A percentile compares a stretch with the other conserved stretches of the same genome.
phyloP scores from a whole-genome alignment of 2,797 vertebrate species.

The Galagoides demidoff region DNA sequence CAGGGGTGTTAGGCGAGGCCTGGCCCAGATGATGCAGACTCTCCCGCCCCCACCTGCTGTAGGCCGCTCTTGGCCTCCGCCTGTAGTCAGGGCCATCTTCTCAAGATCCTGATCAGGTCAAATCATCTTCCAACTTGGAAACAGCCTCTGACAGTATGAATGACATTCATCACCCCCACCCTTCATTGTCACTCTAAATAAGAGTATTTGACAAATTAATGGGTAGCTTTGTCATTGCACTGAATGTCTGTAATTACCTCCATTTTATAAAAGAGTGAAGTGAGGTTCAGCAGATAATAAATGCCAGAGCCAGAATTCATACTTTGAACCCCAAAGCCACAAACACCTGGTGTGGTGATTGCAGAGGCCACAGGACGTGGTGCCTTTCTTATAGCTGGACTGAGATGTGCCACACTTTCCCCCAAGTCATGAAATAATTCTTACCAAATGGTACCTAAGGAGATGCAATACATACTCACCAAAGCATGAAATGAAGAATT shows the following conservation, averaged over 20 bases:
- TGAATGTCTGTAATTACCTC: background rate
- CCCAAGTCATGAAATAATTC: background rate
- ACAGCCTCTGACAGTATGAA: background rate
- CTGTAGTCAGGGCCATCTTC: background rate
- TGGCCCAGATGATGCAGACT: too few relatives aligned
- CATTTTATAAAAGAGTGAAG: background rate
- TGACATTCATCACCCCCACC: background rate
- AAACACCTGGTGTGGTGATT: background rate
- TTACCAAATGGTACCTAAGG: background rate
- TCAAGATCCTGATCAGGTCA: background rate
- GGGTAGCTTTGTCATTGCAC: background rate
- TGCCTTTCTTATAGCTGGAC: background rate
- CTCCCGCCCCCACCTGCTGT: background rate
- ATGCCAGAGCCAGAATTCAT: background rate
- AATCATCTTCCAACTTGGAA: background rate
- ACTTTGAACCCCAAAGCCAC: background rate
- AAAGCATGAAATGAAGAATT: background rate
- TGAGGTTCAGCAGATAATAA: background rate
- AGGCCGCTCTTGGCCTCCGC: background rate
- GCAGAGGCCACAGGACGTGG: background rate
- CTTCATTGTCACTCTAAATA: background rate
- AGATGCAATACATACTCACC: background rate
- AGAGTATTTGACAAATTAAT: background rate
- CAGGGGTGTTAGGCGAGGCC: background rate
- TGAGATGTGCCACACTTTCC: background rate